A percentile compares a stretch with the other conserved stretches of the same genome.
Conservation (phyloP, 2,797 vertebrate species). For the Phalloptychus januarius region DNA sequence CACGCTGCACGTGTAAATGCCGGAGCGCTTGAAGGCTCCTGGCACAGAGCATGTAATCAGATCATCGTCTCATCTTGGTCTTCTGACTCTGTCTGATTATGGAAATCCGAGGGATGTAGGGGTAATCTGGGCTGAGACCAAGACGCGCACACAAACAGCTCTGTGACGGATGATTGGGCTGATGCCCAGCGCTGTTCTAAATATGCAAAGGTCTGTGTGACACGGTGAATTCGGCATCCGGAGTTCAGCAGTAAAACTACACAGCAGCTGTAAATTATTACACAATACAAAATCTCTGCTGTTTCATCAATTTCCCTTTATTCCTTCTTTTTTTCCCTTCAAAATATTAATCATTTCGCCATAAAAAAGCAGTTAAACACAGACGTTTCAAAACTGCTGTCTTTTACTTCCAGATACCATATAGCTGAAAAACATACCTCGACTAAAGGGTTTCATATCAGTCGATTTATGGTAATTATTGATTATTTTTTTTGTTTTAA, state of each 20-base stretch:
- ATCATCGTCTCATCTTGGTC: slow-evolving; percentile 49
- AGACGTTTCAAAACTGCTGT: not conserved
- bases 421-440: too few species aligned
- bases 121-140: slow-evolving; percentile 44
- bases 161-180: slow-evolving; percentile 23
- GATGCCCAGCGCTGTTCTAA: not conserved
- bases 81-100: slow-evolving; percentile 29
- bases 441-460: too few species aligned
- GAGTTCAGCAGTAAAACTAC: not conserved
- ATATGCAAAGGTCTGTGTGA: not conserved
- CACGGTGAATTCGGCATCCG: slow-evolving; percentile 1
- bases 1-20: slow-evolving; percentile 9
- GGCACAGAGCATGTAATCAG: slow-evolving; percentile 40
- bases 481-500: too few species aligned
- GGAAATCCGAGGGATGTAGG: slow-evolving; percentile 27
- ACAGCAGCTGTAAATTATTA: slow-evolving; percentile 12
- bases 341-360: not conserved
- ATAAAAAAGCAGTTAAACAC: not conserved
- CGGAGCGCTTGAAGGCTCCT: slow-evolving; percentile 23
- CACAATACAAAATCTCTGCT: not conserved
- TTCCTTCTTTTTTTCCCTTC: not conserved
- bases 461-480: too few species aligned
- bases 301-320: too few species aligned
- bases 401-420: not conserved
- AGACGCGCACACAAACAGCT: slow-evolving; percentile 30